Percentiles rank a stretch among this genome's conserved stretches.
Conservation (phyloP, 2,888 invertebrate genomes). For the Ernsta delagoae region DNA sequence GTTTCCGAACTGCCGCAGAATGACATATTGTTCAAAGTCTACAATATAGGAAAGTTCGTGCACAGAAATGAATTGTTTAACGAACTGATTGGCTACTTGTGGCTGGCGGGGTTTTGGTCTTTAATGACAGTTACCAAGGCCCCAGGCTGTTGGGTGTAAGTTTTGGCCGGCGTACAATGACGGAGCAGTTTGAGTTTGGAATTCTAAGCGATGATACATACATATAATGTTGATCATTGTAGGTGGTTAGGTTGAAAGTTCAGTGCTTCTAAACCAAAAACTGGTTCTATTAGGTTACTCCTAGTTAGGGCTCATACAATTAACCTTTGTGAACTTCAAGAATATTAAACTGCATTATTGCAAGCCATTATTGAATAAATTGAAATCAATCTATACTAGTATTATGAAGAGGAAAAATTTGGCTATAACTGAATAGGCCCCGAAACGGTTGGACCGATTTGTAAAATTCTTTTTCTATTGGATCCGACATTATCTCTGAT, state of each 20-base stretch:
- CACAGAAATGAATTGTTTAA: constrained; percentile 11
- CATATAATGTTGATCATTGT: neutral
- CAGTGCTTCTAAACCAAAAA: neutral
- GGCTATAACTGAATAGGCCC: too few species aligned
- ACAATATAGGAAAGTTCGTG: constrained; percentile 6
- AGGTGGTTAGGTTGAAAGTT: neutral
- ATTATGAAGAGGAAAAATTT: too few species aligned
- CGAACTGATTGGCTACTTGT: constrained; percentile 19
- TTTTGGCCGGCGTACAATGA: constrained; percentile 4
- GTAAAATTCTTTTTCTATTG: too few species aligned
- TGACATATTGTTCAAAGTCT: constrained; percentile 11
- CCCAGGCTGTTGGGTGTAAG: neutral
- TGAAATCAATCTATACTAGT: too few species aligned
- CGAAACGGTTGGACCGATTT: too few species aligned
- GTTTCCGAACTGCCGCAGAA: constrained; percentile 10
- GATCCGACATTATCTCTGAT: too few species aligned
- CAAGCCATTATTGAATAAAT: too few species aligned
- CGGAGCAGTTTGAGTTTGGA: neutral
- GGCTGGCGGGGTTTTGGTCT: constrained; percentile 12
- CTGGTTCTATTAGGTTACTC: neutral
- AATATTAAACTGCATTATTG: too few species aligned
- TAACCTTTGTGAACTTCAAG: too few species aligned
- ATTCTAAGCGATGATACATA: constrained; percentile 1
- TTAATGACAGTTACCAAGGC: constrained; percentile 9
- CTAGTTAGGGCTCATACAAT: too few species aligned